Evolutionary conservation across 1,140 invertebrate species (phyloP), one percentile per base, ranked within the genome.

Genomic region (Drosophila erecta): DNA sequence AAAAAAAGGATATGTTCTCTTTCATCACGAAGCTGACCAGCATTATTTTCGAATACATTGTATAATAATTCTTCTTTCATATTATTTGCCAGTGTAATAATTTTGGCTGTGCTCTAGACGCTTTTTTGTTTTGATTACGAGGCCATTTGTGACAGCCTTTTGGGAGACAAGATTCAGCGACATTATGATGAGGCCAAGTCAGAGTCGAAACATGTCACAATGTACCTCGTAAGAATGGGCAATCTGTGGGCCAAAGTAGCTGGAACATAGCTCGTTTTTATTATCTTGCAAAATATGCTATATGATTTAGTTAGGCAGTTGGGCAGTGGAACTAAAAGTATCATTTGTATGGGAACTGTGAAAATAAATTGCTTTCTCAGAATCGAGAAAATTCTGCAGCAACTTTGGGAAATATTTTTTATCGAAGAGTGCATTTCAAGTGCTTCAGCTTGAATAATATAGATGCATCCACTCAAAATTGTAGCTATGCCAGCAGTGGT

Each of bases 161-260:
- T n/a, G 44, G 44, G 51, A 33, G 43, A 74, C 43, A 60, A 40
- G 38, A 59, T 35, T 14, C 38, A 50, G 66, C 24, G 24, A 49
- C 57, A 61, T 61, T 50, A 49, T 69, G 59, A 47, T 43, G 24
- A 69, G 55, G 56, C 40, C 59, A 67, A 67, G 50, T 47, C 54
- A 76, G 57, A 72, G 58, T 51, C 57, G n/a, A 69, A 79, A 85
- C 55, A 72, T 76, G 62, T 14, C 67, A 66, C 80, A 76, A 84
- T 85, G 77, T 84, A 81, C 66, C 62, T 69, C 66, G 80, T 85
- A 66, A 79, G 79, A 73, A 79, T 76, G 66, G 76, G 54, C 76
- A 85, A 85, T 84, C 79, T 80, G 76, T 53, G 54, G 38, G 61
- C 15, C 11, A 35, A n/a, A 40, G 12, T 27, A 27, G 33, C 12